Conservation (phyloP, 2,797 vertebrate genomes). For the Oryzias sinensis region DNA sequence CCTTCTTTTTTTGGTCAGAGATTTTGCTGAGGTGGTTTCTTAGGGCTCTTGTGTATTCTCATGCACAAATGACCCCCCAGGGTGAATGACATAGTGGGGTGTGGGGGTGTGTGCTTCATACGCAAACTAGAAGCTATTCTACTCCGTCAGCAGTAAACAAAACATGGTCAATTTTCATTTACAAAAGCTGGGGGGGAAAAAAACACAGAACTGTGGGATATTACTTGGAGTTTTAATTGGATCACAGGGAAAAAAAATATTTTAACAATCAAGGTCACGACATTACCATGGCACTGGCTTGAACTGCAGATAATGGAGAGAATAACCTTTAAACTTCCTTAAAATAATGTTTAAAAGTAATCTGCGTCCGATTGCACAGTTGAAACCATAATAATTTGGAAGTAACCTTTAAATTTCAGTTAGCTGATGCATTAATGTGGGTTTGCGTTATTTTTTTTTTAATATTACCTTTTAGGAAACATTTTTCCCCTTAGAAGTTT, state of each 20-base stretch:
- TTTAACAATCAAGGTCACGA: conserved; percentile 17
- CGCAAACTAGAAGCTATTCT: conserved; percentile 40
- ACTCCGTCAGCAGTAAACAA: conserved; percentile 70
- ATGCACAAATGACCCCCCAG: conserved; percentile 17
- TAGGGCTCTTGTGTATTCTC: conserved; percentile 34
- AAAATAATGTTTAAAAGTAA: background rate
- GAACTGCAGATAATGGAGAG: conserved; percentile 33
- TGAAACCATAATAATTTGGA: background rate
- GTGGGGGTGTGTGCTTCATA: conserved; percentile 32
- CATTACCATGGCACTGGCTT: conserved; percentile 5
- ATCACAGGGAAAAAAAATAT: conserved; percentile 29
- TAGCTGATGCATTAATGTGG: background rate
- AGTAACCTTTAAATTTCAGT: background rate
- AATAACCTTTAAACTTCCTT: background rate
- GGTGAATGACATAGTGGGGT: conserved; percentile 40
- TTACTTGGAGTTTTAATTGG: conserved; percentile 46
- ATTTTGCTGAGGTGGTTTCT: conserved; percentile 62
- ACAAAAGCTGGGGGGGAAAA: conserved; percentile 21
- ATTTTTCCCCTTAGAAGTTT: too few species aligned
- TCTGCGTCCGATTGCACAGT: background rate
- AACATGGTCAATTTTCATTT: conserved; percentile 62
- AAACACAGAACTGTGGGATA: conserved; percentile 58
- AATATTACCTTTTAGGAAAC: too few species aligned
- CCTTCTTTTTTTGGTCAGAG: conserved; percentile 41
- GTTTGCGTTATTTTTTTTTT: background rate